Evolutionary conservation across 2,888 invertebrate genomes (phyloP), one percentile per base, ranked within the genome.

Genomic region (Lepidonotus clava): DNA sequence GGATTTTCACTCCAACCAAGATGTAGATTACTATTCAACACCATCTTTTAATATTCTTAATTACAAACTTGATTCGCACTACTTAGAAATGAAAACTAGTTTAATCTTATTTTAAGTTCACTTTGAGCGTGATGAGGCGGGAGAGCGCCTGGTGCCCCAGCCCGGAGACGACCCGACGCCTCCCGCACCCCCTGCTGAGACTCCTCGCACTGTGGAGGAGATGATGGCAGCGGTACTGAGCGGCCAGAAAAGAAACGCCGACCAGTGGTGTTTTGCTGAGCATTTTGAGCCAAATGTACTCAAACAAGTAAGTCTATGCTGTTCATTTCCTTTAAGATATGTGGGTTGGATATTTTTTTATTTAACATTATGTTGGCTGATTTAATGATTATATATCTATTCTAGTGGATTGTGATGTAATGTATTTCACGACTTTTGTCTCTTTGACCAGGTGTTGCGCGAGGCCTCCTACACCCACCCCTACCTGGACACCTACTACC

Each of bases 201-300:
- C 61, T 46, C 38, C 51, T 14, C 40, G 24, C 14, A n/a, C 71
- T 14, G 66, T 61, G 1, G 90, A 89, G 41, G 90, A 90, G 18
- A 91, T 90, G 80, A 90, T 93, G 89, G 90, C 91, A 71, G 92
- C 92, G 61, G 90, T 93, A n/a, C 91, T 92, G 8, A 91, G 92
- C 80, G 90, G 90, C 0, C 92, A 93, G 89, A 91, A 93, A 88
- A 89, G 94, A 41, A 90, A 90, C 67, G 89, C 94, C n/a, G 93
- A 93, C 86, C 92, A 93, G 87, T 94, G 93, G 94, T 93, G 93
- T 88, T 94, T 92, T 90, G 93, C 93, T 66, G 94, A 94, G 87
- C 93, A 94, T 87, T 91, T 92, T 86, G 92, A 94, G 41, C 91
- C 92, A 11, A 88, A 91, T 41, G 90, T 93, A n/a, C 89, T 94